Percentiles rank a stretch among this genome's conserved stretches.
Conservation (phyloP, 2,113 vertebrate species). For the Gobius niger region DNA sequence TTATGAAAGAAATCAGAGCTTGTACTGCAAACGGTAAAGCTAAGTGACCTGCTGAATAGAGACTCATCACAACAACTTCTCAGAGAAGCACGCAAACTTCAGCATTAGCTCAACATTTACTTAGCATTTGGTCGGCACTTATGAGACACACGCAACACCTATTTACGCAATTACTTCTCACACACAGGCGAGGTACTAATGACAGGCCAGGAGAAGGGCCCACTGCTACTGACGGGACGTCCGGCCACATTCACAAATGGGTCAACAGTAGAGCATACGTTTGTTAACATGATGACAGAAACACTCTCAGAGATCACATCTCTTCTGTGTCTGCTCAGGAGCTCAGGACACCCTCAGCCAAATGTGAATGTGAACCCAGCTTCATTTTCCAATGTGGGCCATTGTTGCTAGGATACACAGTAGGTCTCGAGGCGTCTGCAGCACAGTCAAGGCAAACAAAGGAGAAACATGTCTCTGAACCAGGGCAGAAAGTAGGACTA, state of each 20-base stretch:
- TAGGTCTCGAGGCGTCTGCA: conserved; percentile 30
- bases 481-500: conserved; percentile 6
- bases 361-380: conserved; percentile 16
- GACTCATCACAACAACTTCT: no score
- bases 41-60: no score
- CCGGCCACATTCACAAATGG: background rate
- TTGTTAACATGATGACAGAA: background rate
- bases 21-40: no score
- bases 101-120: no score
- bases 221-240: no score
- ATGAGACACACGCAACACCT: no score
- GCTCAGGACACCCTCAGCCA: conserved; percentile 6
- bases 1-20: no score
- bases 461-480: conserved; percentile 8
- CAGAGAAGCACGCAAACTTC: no score
- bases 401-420: conserved; percentile 64
- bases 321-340: conserved; percentile 19
- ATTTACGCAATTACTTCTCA: no score
- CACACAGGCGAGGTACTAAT: no score
- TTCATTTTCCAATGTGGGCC: conserved; percentile 49
- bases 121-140: no score
- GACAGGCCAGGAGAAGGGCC: no score
- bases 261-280: background rate
- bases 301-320: background rate
- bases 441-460: conserved; percentile 39